Conservation (phyloP, 1,140 invertebrate genomes). For the Magallana ariakensis region DNA sequence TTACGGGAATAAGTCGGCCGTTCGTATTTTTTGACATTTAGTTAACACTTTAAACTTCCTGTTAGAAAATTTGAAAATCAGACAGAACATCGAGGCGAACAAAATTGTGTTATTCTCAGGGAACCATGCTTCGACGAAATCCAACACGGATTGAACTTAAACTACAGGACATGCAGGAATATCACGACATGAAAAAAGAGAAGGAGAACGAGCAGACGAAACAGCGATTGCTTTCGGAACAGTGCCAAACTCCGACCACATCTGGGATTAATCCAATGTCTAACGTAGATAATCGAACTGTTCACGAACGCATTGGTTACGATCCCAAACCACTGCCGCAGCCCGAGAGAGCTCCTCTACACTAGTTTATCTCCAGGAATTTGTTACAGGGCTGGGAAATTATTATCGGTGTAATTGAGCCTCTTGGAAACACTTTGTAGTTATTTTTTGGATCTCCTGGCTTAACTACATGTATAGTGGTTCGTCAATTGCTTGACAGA, state of each 20-base stretch:
- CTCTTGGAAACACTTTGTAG: not conserved
- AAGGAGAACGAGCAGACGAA: conserved; percentile 68
- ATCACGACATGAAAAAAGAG: conserved; percentile 81
- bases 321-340: conserved; percentile 69
- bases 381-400: not conserved
- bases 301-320: conserved; percentile 86
- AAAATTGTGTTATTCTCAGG: not conserved
- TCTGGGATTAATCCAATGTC: not conserved
- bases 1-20: not conserved
- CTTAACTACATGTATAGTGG: not conserved
- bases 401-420: not conserved
- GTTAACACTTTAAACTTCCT: not conserved
- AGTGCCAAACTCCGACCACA: conserved; percentile 39
- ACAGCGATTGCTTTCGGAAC: conserved; percentile 54
- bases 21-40: not conserved
- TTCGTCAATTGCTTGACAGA: not conserved
- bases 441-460: not conserved
- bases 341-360: conserved; percentile 49
- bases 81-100: not conserved
- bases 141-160: conserved; percentile 88
- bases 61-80: not conserved
- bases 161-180: conserved; percentile 88
- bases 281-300: conserved; percentile 80
- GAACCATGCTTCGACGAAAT: conserved; percentile 86
- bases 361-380: not conserved